A percentile compares a stretch with the other conserved stretches of the same genome.
Evolutionary conservation across 2,888 invertebrate genomes (phyloP).

Genomic region (Auanema freiburgensis): DNA sequence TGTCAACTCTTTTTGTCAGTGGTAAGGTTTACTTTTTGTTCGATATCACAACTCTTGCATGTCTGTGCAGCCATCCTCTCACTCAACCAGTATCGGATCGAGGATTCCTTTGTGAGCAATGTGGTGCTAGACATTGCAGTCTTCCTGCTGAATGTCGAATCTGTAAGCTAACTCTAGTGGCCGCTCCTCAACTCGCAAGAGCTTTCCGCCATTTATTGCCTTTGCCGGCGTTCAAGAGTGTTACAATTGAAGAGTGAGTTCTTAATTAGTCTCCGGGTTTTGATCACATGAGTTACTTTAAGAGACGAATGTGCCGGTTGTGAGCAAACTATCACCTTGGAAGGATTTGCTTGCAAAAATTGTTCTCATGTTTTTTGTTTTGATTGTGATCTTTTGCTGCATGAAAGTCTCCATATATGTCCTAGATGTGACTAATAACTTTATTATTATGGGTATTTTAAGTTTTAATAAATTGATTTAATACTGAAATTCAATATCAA

Average conservation of each 20-base stretch:
- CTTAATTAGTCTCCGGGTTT: neutral
- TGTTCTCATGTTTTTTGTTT: constrained; percentile 75
- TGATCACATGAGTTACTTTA: constrained; percentile 2
- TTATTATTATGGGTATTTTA: too few relatives aligned
- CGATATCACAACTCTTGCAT: too few relatives aligned
- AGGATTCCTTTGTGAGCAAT: constrained; percentile 75
- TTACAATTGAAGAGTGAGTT: constrained; percentile 17
- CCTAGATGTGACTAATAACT: constrained; percentile 76
- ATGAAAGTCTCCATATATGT: constrained; percentile 90
- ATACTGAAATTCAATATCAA: too few relatives aligned
- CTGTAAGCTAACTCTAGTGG: constrained; percentile 91
- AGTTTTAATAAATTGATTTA: too few relatives aligned
- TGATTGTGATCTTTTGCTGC: constrained; percentile 92
- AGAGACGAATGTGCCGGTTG: constrained; percentile 50
- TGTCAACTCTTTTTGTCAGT: constrained; percentile 50
- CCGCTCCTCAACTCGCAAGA: constrained; percentile 81
- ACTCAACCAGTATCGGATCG: constrained; percentile 33
- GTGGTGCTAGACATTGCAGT: constrained; percentile 95
- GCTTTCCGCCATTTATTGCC: constrained; percentile 48
- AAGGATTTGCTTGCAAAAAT: constrained; percentile 51
- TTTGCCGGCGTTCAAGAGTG: constrained; percentile 31
- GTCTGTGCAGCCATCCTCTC: constrained; percentile 41
- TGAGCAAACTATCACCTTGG: constrained; percentile 34
- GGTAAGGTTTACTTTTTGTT: constrained; percentile 32
- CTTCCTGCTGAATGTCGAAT: constrained; percentile 93